Percentiles rank a stretch among this genome's conserved stretches.
phyloP scores from a whole-genome alignment of 2,888 invertebrate genomes.

The Dexiosoma caninum region DNA sequence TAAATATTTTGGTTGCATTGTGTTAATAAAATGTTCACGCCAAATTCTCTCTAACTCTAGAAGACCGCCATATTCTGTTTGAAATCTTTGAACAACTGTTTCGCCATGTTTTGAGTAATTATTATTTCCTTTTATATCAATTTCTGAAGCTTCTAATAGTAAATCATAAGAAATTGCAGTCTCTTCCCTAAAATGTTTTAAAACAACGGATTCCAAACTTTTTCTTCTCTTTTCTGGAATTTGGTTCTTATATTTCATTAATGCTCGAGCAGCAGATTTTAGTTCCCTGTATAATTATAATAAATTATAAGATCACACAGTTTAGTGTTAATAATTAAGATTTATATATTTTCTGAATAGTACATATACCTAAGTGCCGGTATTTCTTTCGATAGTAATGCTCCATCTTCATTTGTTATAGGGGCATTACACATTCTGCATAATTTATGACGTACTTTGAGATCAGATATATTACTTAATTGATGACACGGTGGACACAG shows the following conservation, averaged over 20 bases:
- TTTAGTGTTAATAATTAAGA: too few relatives aligned
- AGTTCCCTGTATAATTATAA: constrained; percentile 78
- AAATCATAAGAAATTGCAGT: constrained; percentile 78
- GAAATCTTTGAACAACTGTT: constrained; percentile 81
- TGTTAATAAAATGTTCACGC: constrained; percentile 85
- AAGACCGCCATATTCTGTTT: constrained; percentile 80
- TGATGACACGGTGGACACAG: constrained; percentile 86
- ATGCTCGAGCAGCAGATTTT: constrained; percentile 81
- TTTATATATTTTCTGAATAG: neutral
- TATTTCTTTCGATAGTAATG: constrained; percentile 76
- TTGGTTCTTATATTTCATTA: constrained; percentile 77
- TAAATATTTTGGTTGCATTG: constrained; percentile 85
- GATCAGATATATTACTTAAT: constrained; percentile 83
- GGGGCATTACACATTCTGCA: constrained; percentile 83
- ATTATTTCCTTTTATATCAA: constrained; percentile 78
- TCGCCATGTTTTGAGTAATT: constrained; percentile 80
- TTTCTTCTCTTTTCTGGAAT: constrained; percentile 80
- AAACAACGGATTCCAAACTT: constrained; percentile 79
- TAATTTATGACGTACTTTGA: constrained; percentile 80
- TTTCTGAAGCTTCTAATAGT: constrained; percentile 78
- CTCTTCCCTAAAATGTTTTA: constrained; percentile 79
- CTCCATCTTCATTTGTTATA: constrained; percentile 75
- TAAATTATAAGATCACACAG: neutral
- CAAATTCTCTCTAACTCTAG: constrained; percentile 84
- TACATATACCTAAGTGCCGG: constrained; percentile 70